These are phyloP conservation scores for Burhinus bistriatus DNA, from an alignment of 2,113 vertebrate species.

Conservation along the genomic window DNA sequence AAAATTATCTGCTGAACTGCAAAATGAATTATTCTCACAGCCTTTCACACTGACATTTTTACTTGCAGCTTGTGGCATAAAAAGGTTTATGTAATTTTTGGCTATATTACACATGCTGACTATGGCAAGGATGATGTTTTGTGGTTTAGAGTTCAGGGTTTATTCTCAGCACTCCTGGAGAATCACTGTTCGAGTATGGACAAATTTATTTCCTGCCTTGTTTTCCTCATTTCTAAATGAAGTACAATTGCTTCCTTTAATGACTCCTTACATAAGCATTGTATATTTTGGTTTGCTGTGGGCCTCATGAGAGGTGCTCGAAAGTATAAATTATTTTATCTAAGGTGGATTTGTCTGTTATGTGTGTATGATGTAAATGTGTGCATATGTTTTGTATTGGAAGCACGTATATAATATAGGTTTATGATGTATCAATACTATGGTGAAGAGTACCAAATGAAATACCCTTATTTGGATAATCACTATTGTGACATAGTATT, in stretches of 20 bases:
- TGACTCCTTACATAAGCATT: not conserved
- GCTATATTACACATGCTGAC: conserved; percentile 8
- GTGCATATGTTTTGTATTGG: not conserved
- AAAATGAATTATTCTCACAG: conserved; percentile 28
- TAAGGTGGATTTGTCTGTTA: not conserved
- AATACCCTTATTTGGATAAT: not conserved
- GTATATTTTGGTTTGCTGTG: not conserved
- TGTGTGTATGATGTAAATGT: not conserved
- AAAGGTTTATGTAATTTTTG: conserved; percentile 42
- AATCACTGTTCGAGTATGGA: not conserved
- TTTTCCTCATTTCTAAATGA: conserved; percentile 14
- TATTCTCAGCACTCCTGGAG: not conserved
- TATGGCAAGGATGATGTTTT: conserved; percentile 24
- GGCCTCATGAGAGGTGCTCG: not conserved
- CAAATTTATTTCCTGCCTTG: not conserved
- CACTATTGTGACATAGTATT: not conserved
- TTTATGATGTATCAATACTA: not conserved
- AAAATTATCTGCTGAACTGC: conserved; percentile 38
- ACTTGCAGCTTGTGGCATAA: conserved; percentile 26
- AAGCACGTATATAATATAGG: not conserved
- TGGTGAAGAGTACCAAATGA: not conserved
- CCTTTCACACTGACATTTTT: not conserved
- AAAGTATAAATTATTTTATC: not conserved
- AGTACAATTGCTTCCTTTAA: not conserved
- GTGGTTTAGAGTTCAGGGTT: conserved; percentile 21